Evolutionary conservation across 2,113 vertebrate species (phyloP).

Genomic region (Pardalotus punctatus): DNA sequence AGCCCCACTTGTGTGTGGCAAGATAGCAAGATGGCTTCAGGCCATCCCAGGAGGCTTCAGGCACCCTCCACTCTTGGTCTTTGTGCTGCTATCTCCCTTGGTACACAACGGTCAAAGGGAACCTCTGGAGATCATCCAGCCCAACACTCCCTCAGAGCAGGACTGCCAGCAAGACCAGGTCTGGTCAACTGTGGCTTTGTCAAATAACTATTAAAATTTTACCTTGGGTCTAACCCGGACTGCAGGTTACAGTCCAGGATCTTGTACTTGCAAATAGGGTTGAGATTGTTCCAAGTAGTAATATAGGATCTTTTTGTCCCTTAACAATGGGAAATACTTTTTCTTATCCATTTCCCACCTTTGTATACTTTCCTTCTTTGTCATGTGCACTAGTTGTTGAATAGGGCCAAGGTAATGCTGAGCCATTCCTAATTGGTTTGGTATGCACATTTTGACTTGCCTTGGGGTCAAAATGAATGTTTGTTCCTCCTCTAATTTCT

Average conservation of each 20-base stretch:
- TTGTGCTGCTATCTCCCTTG: background rate
- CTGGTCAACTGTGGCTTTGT: background rate
- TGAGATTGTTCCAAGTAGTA: background rate
- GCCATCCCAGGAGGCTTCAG: background rate
- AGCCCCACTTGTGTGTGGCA: background rate
- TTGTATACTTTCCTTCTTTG: background rate
- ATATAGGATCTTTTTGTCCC: background rate
- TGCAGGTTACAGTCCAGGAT: background rate
- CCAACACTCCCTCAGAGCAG: background rate
- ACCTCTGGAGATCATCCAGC: background rate
- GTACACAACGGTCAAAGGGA: fast-evolving
- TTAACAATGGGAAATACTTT: background rate
- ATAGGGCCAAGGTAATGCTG: background rate
- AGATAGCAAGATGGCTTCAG: background rate
- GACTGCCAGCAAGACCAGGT: background rate
- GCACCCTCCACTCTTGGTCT: background rate
- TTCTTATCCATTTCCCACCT: background rate
- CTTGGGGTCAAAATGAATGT: background rate
- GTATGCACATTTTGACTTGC: background rate
- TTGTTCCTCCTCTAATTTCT: background rate
- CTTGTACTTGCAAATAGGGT: background rate
- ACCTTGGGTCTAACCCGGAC: fast-evolving
- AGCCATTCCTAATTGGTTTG: background rate
- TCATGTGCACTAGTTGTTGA: background rate
- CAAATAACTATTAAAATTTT: background rate